Base-by-base conservation (phyloP, 2,113 vertebrate species). In the Australoheros scitulus region DNA sequence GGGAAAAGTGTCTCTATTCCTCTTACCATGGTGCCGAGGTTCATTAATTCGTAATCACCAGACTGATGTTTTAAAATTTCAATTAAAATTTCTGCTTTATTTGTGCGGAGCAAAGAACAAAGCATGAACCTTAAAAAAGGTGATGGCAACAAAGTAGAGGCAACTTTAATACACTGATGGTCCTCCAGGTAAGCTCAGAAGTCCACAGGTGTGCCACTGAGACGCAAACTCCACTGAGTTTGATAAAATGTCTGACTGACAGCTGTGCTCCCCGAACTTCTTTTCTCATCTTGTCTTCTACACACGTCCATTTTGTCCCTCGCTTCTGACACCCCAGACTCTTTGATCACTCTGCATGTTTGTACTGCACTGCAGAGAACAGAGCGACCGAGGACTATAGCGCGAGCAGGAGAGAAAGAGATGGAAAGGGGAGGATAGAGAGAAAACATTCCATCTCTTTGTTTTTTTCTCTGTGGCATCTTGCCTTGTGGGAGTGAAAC, bases 341-440 rank as follows among this genome's bases (percentile, higher is more conserved):
- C 92, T 95, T 95, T 94, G 94, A 94, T 95, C 93, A 88, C 55
- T 83, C 82, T 77, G 88, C 85, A 88, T 93, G 88, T 92, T 94
- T 94, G 90, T 91, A 87, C 90, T 91, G 87, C 84, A 80, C 82
- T 87, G 87, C 83, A 89, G 91, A 93, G 87, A 83, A 68, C 52
- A 93, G 87, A 83, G 68, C 52, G 79, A 63, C 87, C 70, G 86
- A 86, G 83, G 85, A 91, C 87, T 79, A 89, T 83, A 88, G 83
- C 41, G 20, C 82, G 77, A 83, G 85, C 68, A 86, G 56, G 70
- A 82, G 82, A 84, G 88, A 78, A 77, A 83, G 78, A 86, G 26
- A 77, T 56, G 78, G 77, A 84, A 84, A 80, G 32, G 60, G 50
- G 61, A 74, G 79, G 77, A 87, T 68, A 59, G 75, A 89, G 76